Percentiles rank a stretch among this genome's conserved stretches.
Evolutionary conservation across 2,113 vertebrate genomes (phyloP).

Genomic region (Suncus etruscus): DNA sequence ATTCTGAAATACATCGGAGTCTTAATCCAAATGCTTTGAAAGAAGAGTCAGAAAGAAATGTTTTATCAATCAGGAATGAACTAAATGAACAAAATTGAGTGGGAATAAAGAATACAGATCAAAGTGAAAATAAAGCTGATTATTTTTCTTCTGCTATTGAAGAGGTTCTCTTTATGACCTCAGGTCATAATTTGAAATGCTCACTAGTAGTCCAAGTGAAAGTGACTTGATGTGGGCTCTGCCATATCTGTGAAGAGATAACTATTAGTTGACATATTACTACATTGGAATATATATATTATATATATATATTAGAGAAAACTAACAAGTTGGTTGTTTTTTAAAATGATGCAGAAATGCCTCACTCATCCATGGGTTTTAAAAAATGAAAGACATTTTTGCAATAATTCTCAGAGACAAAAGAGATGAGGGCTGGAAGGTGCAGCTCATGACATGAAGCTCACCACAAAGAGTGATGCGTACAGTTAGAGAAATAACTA

Average conservation of each 20-base stretch:
- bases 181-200: background rate
- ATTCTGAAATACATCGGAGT: conserved; percentile 10
- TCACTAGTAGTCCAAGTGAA: background rate
- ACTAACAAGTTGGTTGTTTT: too few relatives aligned
- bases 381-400: too few relatives aligned
- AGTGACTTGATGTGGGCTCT: background rate
- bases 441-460: too few relatives aligned
- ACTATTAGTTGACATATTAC: background rate
- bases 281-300: background rate
- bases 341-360: too few relatives aligned
- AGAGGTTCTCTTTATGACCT: background rate
- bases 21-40: conserved; percentile 35
- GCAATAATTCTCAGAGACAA: too few relatives aligned
- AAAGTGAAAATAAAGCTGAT: background rate
- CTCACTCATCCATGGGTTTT: too few relatives aligned
- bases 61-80: background rate
- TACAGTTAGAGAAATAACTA: too few relatives aligned
- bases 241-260: background rate
- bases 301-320: too few relatives aligned
- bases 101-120: background rate
- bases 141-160: background rate
- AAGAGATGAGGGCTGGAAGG: too few relatives aligned
- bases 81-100: background rate
- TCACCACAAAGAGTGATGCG: too few relatives aligned
- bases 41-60: background rate